Evolutionary conservation across 1,140 invertebrate species (phyloP), one percentile per base, ranked within the genome.

Genomic region (Camponotus vicinus): DNA sequence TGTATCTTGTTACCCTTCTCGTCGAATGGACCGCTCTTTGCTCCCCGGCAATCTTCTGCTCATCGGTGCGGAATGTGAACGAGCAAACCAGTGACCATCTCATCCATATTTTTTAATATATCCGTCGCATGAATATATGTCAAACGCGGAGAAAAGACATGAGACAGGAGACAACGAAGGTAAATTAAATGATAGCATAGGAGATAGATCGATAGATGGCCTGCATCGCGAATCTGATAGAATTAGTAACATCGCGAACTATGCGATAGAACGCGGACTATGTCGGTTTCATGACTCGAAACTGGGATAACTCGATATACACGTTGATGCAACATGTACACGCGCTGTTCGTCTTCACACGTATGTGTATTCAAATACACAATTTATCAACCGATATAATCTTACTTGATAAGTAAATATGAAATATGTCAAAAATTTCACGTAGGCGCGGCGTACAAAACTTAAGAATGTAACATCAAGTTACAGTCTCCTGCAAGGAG

Each of bases 301-400:
- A 91, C 88, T 91, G 77, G 85, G 90, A 91, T 91, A 91, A 91
- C 86, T 86, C 78, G 90, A 91, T 89, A 91, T 83, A 89, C 85
- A 85, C 15, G 4, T 85, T 64, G 77, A 64, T 69, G 66, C 52
- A 27, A 21, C 76, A 79, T 40, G 57, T 80, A 63, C 52, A 11
- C 27, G 61, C 67, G 40, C 52, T 1, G 18, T 7, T 49, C 69
- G 69, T 32, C 71, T 61, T 32, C 42, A 64, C 71, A 40, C 76
- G 66, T 82, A 40, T 71, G 66, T 82, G 87, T 86, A 89, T 89
- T 89, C 67, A 82, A 79, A 91, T 91, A 88, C 67, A 88, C 79
- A 88, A 91, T 91, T 90, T 91, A 82, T 88, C 80, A 75, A 90
- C 86, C 86, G 61, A 86, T 85, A 86, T 85, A 79, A 78, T 63